Base-by-base conservation (phyloP, 2,113 vertebrate species). In the Coregonus clupeaformis region DNA sequence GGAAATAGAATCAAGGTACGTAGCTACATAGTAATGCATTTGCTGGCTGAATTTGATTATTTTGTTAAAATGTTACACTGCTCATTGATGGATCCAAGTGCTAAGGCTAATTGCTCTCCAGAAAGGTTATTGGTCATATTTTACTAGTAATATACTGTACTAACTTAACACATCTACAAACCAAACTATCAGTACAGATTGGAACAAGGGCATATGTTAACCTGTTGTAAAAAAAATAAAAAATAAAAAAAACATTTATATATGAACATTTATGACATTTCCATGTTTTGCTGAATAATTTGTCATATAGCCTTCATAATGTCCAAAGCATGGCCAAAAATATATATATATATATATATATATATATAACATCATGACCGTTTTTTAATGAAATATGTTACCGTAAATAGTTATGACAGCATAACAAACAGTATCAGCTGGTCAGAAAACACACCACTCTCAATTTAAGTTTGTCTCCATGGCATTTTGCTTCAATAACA, bases 1-100 rank as follows among this genome's bases (percentile, higher is more conserved):
- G 49, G 67, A 22, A 68, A 80, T 82, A 84, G 73, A 83, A 75
- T 75, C 75, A 27, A 32, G 77, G 69, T 78, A 80, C 74, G 1
- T 57, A 13, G 59, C 30, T 63, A 36, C 30, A 42, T 72, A 24
- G 57, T 22, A 60, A 72, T 63, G n/a, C 42, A 45, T 9, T 25
- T 71, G 65, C 52, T 75, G 68, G 76, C 62, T 32, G 69, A 76
- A 75, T 63, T 77, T 66, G 7, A 71, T 76, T 82, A 76, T 79
- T 68, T 87, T 18, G 49, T 52, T 71, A 82, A 24, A 20, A 25
- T 57, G 52, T 74, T 11, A 75, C 29, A 49, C 13, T 72, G 36
- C 29, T 71, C 9, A 68, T 73, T 77, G 69, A 72, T 29, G 69
- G 60, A 57, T 71, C 14, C 36, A 68, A 32, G 42, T 45, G 42